A percentile compares a stretch with the other conserved stretches of the same genome.
Conservation (phyloP, 2,888 invertebrate genomes). For the Idaea aversata region DNA sequence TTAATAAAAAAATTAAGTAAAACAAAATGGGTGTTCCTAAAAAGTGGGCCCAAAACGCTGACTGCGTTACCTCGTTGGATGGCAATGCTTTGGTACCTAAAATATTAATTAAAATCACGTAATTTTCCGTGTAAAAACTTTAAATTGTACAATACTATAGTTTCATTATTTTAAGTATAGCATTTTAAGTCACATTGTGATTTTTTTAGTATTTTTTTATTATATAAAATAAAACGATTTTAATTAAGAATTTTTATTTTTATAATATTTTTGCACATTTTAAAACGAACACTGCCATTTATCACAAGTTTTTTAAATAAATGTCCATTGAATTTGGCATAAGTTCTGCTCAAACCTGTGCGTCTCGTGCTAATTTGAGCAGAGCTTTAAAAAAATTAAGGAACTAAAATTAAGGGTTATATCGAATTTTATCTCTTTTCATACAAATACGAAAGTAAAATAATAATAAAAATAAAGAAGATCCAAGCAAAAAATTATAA, state of each 20-base stretch:
- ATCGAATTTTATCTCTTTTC: neutral
- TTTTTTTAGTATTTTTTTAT: constrained; percentile 57
- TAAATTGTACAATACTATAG: constrained; percentile 8
- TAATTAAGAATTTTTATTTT: constrained; percentile 66
- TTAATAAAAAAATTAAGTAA: too few species aligned
- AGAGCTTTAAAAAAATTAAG: neutral
- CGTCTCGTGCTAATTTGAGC: neutral
- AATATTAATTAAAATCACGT: too few species aligned
- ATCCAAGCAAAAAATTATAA: neutral
- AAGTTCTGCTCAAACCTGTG: neutral
- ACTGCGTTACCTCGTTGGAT: too few species aligned
- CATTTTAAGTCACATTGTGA: constrained; percentile 68
- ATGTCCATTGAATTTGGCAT: neutral
- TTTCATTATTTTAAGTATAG: constrained; percentile 38
- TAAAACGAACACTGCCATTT: constrained; percentile 63
- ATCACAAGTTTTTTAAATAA: neutral
- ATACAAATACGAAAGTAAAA: neutral
- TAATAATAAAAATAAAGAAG: neutral
- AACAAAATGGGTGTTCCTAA: too few species aligned
- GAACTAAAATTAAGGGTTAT: neutral
- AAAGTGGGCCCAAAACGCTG: too few species aligned
- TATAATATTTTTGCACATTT: constrained; percentile 33
- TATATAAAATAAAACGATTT: constrained; percentile 19
- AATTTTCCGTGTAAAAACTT: constrained; percentile 10
- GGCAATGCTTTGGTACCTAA: constrained; percentile 7